Conservation (phyloP, 2,797 vertebrate species). For the Peromyscus nudipes region DNA sequence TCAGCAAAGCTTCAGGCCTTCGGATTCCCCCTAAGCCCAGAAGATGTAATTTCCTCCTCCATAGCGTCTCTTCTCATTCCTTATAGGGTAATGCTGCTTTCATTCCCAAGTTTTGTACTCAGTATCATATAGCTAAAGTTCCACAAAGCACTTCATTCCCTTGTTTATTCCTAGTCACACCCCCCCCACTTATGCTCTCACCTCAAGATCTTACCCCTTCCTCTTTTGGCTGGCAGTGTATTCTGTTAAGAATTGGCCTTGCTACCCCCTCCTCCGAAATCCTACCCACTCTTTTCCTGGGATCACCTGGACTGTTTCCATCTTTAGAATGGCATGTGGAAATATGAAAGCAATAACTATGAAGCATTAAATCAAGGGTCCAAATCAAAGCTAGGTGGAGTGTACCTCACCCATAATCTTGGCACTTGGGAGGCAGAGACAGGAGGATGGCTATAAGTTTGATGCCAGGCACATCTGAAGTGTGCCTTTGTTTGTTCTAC, state of each 20-base stretch:
- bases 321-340: neutral
- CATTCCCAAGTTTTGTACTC: slow-evolving; percentile 21
- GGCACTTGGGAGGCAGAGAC: neutral
- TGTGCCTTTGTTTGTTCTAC: neutral
- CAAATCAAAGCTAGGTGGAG: neutral
- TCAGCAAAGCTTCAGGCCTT: slow-evolving; percentile 49
- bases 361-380: slow-evolving; percentile 1
- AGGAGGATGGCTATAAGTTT: neutral
- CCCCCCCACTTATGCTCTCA: neutral
- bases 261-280: neutral
- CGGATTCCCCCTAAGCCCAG: neutral
- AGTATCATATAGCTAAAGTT: slow-evolving; percentile 28
- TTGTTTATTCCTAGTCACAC: neutral
- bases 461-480: neutral
- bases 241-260: neutral
- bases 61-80: slow-evolving; percentile 45
- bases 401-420: neutral
- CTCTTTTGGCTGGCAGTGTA: neutral
- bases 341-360: neutral
- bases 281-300: neutral
- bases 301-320: neutral
- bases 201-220: neutral
- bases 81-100: slow-evolving; percentile 56
- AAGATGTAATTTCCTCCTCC: slow-evolving; percentile 69
- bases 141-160: slow-evolving; percentile 25